Base-by-base conservation (phyloP, 2,113 vertebrate species). In the Tachycineta bicolor region DNA sequence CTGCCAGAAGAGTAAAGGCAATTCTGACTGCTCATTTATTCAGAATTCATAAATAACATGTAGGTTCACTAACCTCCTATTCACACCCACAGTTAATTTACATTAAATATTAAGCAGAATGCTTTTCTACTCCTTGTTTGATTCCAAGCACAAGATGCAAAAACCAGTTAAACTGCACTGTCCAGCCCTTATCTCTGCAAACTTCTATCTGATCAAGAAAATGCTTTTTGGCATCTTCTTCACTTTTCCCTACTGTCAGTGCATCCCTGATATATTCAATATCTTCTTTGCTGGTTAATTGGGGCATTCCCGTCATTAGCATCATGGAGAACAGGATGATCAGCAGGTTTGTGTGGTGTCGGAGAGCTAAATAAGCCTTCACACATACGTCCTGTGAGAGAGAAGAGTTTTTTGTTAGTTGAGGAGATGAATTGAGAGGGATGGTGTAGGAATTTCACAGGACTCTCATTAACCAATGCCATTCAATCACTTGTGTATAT, bases 291-390 rank as follows among this genome's bases (percentile, higher is more conserved):
- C 99, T 99, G 63, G 99, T 99, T 94, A 99, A 97, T 52, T 99
- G 99, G 14, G 99, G 99, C 99, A 99, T 99, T 15, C 99, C 99
- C 19, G 99, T 99, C 99, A 99, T 99, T 46, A 99, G 97, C 99
- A 99, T 99, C 99, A 99, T 99, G 96, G 99, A 99, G 98, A 99
- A 99, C 39, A 99, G 97, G 95, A 99, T 99, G 98, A 99, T 99
- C 96, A 99, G 98, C 53, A 99, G 98, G 98, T 99, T 99, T 78
- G 99, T 99, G 98, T 99, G 99, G 86, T 99, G 99, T 25, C 99
- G 98, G 59, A 99, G 99, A 58, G 99, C 99, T 28, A 99, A 98
- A 77, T 99, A 99, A 91, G 99, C 99, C 96, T 98, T 99, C 78
- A 99, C 98, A 34, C 99, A 99, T 56, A 99, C 97, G 0, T 99